A percentile compares a stretch with the other conserved stretches of the same genome.
These are phyloP conservation scores for Gadus chalcogrammus DNA, from an alignment of 2,113 vertebrate genomes.

Conservation along the genomic window DNA sequence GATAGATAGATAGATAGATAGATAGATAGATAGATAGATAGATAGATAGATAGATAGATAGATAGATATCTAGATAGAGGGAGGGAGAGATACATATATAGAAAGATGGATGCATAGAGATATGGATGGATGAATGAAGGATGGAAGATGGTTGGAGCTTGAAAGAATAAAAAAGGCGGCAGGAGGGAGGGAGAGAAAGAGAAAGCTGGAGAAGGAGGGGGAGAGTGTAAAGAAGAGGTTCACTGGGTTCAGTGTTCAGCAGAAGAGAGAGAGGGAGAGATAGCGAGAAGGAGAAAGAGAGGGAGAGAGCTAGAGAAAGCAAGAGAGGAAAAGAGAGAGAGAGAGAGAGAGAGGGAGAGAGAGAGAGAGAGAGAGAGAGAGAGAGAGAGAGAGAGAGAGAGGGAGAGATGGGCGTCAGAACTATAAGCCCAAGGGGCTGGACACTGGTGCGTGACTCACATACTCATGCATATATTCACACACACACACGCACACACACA, in stretches of 20 bases:
- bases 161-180: neutral
- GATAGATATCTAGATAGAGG: no score
- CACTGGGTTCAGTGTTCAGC: constrained; percentile 67
- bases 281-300: no score
- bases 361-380: constrained; percentile 19
- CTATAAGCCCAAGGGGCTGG: constrained; percentile 57
- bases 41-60: no score
- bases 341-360: constrained; percentile 25
- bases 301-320: no score
- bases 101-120: constrained; percentile 11
- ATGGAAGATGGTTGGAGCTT: neutral
- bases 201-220: constrained; percentile 59
- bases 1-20: no score
- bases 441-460: constrained; percentile 68
- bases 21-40: no score
- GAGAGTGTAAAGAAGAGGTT: constrained; percentile 68
- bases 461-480: constrained; percentile 60
- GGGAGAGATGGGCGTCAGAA: constrained; percentile 68
- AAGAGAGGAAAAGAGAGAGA: no score
- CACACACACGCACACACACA: constrained; percentile 12
- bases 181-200: constrained; percentile 52
- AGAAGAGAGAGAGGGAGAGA: constrained; percentile 39
- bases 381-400: constrained; percentile 28
- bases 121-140: constrained; percentile 10
- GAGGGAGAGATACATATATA: no score